Percentiles rank a stretch among this genome's conserved stretches.
Evolutionary conservation across 2,113 vertebrate species (phyloP).

Genomic region (Elephantulus edwardii): DNA sequence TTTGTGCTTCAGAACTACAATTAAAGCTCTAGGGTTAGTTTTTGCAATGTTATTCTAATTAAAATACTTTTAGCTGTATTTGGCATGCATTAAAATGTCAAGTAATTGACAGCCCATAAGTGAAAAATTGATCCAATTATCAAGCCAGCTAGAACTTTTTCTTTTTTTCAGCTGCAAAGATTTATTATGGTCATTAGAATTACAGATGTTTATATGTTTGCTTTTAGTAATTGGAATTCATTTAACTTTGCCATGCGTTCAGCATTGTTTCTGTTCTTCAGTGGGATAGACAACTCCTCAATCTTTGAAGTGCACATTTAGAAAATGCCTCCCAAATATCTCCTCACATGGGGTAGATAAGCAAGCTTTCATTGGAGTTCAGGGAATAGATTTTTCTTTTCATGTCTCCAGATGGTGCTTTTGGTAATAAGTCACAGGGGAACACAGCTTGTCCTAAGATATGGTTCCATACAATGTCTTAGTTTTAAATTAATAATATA

Average conservation of each 20-base stretch:
- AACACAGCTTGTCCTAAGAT: constrained; percentile 72
- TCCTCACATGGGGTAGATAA: constrained; percentile 66
- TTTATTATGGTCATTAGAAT: constrained; percentile 82
- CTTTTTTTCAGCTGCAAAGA: constrained; percentile 60
- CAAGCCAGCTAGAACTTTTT: constrained; percentile 67
- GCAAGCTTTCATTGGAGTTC: constrained; percentile 60
- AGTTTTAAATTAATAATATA: constrained; percentile 61
- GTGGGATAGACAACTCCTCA: constrained; percentile 70
- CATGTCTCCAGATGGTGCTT: constrained; percentile 70
- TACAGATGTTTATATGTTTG: constrained; percentile 82
- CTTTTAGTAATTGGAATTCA: constrained; percentile 79
- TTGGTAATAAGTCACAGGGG: constrained; percentile 68
- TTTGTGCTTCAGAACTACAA: constrained; percentile 73
- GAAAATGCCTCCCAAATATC: constrained; percentile 56
- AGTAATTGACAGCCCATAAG: constrained; percentile 80
- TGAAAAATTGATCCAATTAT: constrained; percentile 86
- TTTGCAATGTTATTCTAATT: constrained; percentile 78
- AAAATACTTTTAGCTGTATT: constrained; percentile 81
- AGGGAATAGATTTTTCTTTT: constrained; percentile 67
- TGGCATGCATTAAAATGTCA: constrained; percentile 81
- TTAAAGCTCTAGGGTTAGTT: constrained; percentile 77
- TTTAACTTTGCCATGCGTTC: constrained; percentile 76
- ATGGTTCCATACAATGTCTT: constrained; percentile 43
- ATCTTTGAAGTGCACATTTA: constrained; percentile 67
- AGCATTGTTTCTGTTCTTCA: constrained; percentile 64